Base-by-base conservation (phyloP, 2,888 invertebrate genomes). In the Harpagoxenus sublaevis region DNA sequence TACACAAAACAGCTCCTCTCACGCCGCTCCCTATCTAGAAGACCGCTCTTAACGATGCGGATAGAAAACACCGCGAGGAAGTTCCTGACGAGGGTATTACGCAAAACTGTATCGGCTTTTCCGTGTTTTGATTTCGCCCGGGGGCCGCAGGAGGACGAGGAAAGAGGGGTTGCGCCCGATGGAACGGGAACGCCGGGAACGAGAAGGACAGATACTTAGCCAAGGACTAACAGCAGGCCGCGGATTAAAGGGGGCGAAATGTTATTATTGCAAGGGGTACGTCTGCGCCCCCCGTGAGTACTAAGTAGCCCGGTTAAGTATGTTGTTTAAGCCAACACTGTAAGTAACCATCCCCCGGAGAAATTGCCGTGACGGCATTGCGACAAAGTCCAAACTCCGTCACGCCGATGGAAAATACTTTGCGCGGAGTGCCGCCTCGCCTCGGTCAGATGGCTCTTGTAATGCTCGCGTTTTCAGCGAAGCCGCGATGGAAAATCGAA, bases 231-330 rank as follows among this genome's bases (percentile, higher is more conserved):
- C 92, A 92, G 92, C 92, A 91, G 92, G 91, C 89, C 90, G 84
- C 90, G 94, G 95, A 95, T 95, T 94, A 94, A 93, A 91, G 92
- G 94, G 94, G 94, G 93, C 94, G 94, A 93, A 95, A 94, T 94
- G 94, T 94, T 95, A 93, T 95, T 94, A 93, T 94, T 95, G 94
- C 94, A 94, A 94, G 93, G 94, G 94, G 94, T 94, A 94, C 93
- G 93, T 92, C 91, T 91, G 88, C 90, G 86, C 86, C 89, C 91
- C 91, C 89, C 91, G 89, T 89, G 89, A 90, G 93, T 92, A 92
- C 93, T 94, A 94, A 95, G 95, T 95, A 95, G 94, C 94, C 92
- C 91, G 92, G 93, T 93, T 95, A 95, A 95, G 95, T 95, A 94
- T 95, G 95, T 95, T 95, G 94, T 95, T 94, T 94, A 92, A 95